phyloP scores from a whole-genome alignment of 2,797 vertebrate genomes.

The Iguana delicatissima region DNA sequence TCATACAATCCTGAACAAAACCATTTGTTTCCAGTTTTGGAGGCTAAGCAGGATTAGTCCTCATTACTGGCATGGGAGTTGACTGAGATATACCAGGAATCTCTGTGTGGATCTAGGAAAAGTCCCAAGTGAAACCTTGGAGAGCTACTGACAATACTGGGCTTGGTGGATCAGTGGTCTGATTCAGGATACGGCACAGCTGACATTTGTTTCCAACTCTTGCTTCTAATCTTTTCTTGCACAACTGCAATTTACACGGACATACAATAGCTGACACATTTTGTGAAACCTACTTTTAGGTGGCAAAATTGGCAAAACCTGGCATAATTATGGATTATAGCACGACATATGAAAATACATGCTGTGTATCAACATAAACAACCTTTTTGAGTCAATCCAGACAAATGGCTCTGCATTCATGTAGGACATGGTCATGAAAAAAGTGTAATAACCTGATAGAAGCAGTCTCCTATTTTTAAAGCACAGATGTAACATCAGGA shows the following conservation, averaged over 20 bases:
- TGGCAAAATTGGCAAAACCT: neutral
- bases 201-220: neutral
- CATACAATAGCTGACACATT: neutral
- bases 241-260: neutral
- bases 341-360: neutral
- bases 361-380: neutral
- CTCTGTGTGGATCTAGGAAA: too few species aligned
- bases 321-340: neutral
- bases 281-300: neutral
- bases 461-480: neutral
- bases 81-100: too few species aligned
- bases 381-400: neutral
- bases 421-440: neutral
- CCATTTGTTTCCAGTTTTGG: too few species aligned
- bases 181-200: neutral
- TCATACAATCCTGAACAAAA: too few species aligned
- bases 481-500: neutral
- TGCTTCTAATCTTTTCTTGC: neutral
- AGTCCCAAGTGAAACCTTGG: too few species aligned
- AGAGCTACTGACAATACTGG: too few species aligned
- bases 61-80: too few species aligned
- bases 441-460: neutral
- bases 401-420: neutral
- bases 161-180: too few species aligned
- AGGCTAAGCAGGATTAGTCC: too few species aligned